Conservation (phyloP, 1,140 invertebrate species). For the Mercenaria mercenaria region DNA sequence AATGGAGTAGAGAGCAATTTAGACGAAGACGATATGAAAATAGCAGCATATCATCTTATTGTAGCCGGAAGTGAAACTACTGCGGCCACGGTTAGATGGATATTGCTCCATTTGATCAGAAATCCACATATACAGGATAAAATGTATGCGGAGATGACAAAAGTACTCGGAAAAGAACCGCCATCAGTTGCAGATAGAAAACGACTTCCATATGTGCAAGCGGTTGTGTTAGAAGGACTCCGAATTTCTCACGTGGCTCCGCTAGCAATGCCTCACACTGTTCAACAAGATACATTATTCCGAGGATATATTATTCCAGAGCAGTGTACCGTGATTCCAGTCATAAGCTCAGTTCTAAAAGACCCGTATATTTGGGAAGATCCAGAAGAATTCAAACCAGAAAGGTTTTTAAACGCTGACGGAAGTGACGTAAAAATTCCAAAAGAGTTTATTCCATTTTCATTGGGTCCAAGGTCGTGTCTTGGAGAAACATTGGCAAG, state of each 20-base stretch:
- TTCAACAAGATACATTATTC: slow-evolving; percentile 68
- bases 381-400: slow-evolving; percentile 90
- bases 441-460: slow-evolving; percentile 37
- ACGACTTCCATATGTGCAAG: neutral
- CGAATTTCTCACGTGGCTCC: slow-evolving; percentile 91
- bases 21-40: neutral
- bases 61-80: slow-evolving; percentile 80
- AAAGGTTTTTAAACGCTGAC: slow-evolving; percentile 86
- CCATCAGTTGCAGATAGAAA: neutral
- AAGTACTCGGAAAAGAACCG: neutral
- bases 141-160: slow-evolving; percentile 46
- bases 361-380: slow-evolving; percentile 88
- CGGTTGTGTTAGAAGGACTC: neutral
- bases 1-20: neutral
- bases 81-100: slow-evolving; percentile 73
- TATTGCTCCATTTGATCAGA: slow-evolving; percentile 64
- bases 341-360: slow-evolving; percentile 75
- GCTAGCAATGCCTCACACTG: slow-evolving; percentile 67
- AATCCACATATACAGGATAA: slow-evolving; percentile 53
- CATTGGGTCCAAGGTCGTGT: too few species aligned
- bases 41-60: slow-evolving; percentile 74
- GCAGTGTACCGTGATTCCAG: slow-evolving; percentile 75
- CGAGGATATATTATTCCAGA: slow-evolving; percentile 79
- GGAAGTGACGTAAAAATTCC: neutral
- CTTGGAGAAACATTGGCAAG: slow-evolving; percentile 45